These are phyloP conservation scores for Drosophila yooni DNA, from an alignment of 2,888 invertebrate genomes.

Conservation along the genomic window DNA sequence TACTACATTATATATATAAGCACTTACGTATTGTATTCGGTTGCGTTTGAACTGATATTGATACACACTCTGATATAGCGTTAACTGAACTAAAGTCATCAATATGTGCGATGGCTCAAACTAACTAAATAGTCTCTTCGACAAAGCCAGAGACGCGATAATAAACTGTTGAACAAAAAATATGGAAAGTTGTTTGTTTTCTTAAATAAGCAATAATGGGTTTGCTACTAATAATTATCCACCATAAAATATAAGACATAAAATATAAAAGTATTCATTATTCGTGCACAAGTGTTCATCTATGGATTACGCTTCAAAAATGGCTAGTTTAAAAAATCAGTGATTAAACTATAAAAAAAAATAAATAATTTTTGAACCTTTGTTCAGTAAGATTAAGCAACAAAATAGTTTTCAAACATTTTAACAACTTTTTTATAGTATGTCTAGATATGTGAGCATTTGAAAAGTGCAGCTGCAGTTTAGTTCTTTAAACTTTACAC, in stretches of 20 bases:
- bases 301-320: neutral
- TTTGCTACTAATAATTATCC: neutral
- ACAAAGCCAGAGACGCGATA: conserved; percentile 34
- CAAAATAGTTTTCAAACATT: neutral
- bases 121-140: conserved; percentile 23
- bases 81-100: conserved; percentile 20
- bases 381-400: neutral
- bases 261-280: neutral
- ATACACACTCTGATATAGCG: conserved; percentile 47
- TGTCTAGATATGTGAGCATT: neutral
- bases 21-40: conserved; percentile 30
- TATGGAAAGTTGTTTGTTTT: conserved; percentile 18
- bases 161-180: conserved; percentile 41
- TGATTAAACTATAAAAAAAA: neutral
- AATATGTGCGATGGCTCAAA: conserved; percentile 39
- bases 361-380: neutral
- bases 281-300: neutral
- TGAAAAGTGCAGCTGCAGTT: neutral
- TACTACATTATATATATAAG: conserved; percentile 21
- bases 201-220: neutral
- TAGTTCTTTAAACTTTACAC: neutral
- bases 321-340: neutral
- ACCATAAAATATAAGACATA: neutral
- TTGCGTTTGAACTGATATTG: conserved; percentile 73
- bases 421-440: neutral